Percentiles rank a stretch among this genome's conserved stretches.
Evolutionary conservation across 1,140 invertebrate genomes (phyloP).

Genomic region (Artemia franciscana): DNA sequence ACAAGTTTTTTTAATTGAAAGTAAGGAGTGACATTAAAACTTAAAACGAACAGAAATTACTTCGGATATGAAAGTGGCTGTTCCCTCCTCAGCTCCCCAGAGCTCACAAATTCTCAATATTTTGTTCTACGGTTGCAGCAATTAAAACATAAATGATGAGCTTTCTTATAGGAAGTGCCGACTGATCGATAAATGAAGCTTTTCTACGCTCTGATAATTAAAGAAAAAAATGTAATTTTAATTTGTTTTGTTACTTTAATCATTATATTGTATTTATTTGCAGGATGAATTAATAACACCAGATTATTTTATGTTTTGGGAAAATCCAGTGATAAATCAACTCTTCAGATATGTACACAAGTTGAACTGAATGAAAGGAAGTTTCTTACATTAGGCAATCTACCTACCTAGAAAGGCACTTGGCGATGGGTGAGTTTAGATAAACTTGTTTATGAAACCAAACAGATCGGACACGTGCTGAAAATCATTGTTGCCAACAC

Average conservation of each 20-base stretch:
- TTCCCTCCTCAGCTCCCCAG: background rate
- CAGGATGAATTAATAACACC: background rate
- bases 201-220: background rate
- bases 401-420: too few species aligned
- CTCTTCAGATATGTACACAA: background rate
- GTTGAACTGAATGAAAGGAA: background rate
- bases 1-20: background rate
- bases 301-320: background rate
- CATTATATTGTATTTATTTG: background rate
- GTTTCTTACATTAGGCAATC: background rate
- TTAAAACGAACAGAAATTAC: background rate
- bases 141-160: background rate
- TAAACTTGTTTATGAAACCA: too few species aligned
- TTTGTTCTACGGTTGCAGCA: background rate
- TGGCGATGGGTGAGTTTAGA: too few species aligned
- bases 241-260: background rate
- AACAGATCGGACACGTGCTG: too few species aligned
- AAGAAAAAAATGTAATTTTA: background rate
- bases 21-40: background rate
- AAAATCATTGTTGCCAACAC: too few species aligned
- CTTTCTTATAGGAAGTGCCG: background rate
- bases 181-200: background rate
- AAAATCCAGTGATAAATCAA: background rate
- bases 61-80: background rate
- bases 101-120: background rate